Base-by-base conservation (phyloP, 2,797 vertebrate species). In the Poeciliopsis infans region DNA sequence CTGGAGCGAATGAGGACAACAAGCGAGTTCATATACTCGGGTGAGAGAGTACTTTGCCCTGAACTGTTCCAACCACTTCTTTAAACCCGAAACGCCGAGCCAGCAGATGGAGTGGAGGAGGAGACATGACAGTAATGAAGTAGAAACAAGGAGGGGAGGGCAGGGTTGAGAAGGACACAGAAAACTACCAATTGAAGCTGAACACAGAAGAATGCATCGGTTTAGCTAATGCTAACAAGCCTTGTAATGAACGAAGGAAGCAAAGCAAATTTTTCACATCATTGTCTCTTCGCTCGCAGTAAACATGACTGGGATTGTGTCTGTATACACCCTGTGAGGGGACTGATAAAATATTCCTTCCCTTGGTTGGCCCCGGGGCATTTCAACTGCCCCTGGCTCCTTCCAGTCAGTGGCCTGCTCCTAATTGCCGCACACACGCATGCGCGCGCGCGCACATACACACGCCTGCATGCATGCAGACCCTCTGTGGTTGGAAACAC, bases 381-480 rank as follows among this genome's bases (percentile, higher is more conserved):
- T 98, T 96, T 96, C 90, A 95, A 94, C 95, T 97, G 97, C 97
- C 97, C 95, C 97, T 97, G 96, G 97, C 97, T 97, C 91, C 96
- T 96, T 97, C 96, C 96, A 97, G 96, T 97, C 96, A 96, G 96
- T 97, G 97, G 97, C 97, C 97, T 97, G 86, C 97, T 97, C 96
- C 97, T 99, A 99, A 99, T 98, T 98, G 97, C 97, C 97, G 97
- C 96, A 95, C 94, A 94, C 96, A 96, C 96, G 95, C 95, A 76
- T 91, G 96, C 96, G 88, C 2, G 33, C 33, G 33, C 33, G 84
- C 84, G 47, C 83, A 81, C 57, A 75, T n/a, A n/a, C 74, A 77
- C 89, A 86, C 85, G 46, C 86, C 53, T 84, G 79, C 84, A 77
- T 79, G 76, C 88, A 85, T 83, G 53, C 86, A 85, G 91, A 33